phyloP scores from a whole-genome alignment of 2,113 vertebrate genomes.

The Gasterosteus aculeatus region DNA sequence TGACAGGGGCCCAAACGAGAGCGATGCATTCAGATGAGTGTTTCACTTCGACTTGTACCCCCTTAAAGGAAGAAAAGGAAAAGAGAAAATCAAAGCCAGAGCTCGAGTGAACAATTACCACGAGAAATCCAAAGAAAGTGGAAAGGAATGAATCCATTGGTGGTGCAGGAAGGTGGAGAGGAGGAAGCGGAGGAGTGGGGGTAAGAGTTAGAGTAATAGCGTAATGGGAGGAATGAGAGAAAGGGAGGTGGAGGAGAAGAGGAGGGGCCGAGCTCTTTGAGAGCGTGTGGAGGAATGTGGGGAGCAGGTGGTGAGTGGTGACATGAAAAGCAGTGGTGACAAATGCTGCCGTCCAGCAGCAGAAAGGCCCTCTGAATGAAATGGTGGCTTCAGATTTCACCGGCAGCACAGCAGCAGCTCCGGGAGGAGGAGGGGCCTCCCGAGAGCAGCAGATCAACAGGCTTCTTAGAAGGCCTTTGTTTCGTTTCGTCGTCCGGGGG shows the following conservation, averaged over 20 bases:
- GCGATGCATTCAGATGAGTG: slow-evolving; percentile 34
- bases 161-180: neutral
- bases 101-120: slow-evolving; percentile 18
- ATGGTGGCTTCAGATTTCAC: slow-evolving; percentile 69
- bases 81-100: slow-evolving; percentile 1
- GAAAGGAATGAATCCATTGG: neutral
- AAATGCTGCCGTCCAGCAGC: slow-evolving; percentile 76
- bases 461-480: neutral
- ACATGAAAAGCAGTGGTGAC: slow-evolving; percentile 82
- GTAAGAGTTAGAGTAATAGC: slow-evolving; percentile 13
- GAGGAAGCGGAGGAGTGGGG: neutral
- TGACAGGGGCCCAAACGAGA: slow-evolving; percentile 20
- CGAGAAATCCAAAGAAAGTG: slow-evolving; percentile 4
- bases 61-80: slow-evolving; percentile 16
- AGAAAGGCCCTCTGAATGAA: slow-evolving; percentile 67
- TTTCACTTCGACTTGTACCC: slow-evolving; percentile 23
- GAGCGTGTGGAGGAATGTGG: slow-evolving; percentile 82
- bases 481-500: neutral
- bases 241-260: slow-evolving; percentile 26
- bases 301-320: slow-evolving; percentile 84
- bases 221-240: slow-evolving; percentile 12
- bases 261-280: slow-evolving; percentile 63
- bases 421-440: neutral
- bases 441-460: neutral
- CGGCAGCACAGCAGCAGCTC: slow-evolving; percentile 37